These are phyloP conservation scores for Andrena fulva DNA, from an alignment of 2,888 invertebrate species.

Conservation along the genomic window DNA sequence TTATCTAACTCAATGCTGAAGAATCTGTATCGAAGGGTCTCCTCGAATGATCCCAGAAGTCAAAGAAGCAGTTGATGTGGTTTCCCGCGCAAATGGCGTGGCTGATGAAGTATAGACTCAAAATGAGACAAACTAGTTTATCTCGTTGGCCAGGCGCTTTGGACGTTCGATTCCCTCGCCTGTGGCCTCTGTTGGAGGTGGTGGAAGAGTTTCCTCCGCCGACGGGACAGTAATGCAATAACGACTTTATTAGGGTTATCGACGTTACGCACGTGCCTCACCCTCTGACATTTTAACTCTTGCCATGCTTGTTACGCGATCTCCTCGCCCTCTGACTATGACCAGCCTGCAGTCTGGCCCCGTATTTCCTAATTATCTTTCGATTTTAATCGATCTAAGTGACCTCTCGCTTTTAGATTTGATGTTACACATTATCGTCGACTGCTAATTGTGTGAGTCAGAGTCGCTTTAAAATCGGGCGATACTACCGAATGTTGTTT, in stretches of 20 bases:
- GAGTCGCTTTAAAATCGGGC: too few relatives aligned
- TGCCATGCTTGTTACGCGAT: constrained; percentile 57
- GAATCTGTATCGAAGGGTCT: too few relatives aligned
- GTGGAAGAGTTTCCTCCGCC: constrained; percentile 18
- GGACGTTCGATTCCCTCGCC: constrained; percentile 5
- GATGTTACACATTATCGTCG: neutral
- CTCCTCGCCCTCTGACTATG: constrained; percentile 22
- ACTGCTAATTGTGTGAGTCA: too few relatives aligned
- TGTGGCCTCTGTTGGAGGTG: constrained; percentile 10
- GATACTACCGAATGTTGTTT: too few relatives aligned
- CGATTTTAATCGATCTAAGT: constrained; percentile 64
- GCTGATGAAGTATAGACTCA: too few relatives aligned
- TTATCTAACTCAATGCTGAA: too few relatives aligned
- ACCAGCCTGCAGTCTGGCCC: constrained; percentile 21
- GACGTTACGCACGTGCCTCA: constrained; percentile 69
- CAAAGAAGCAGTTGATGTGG: too few relatives aligned
- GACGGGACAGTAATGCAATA: constrained; percentile 61
- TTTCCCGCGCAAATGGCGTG: too few relatives aligned
- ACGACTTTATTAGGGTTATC: constrained; percentile 73
- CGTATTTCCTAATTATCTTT: constrained; percentile 65
- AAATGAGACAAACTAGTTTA: constrained; percentile 57
- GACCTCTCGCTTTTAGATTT: neutral
- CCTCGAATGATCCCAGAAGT: too few relatives aligned
- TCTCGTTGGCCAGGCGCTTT: constrained; percentile 30
- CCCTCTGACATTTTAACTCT: constrained; percentile 72